These are phyloP conservation scores for Andrena dorsata DNA, from an alignment of 2,888 invertebrate species.

Conservation along the genomic window DNA sequence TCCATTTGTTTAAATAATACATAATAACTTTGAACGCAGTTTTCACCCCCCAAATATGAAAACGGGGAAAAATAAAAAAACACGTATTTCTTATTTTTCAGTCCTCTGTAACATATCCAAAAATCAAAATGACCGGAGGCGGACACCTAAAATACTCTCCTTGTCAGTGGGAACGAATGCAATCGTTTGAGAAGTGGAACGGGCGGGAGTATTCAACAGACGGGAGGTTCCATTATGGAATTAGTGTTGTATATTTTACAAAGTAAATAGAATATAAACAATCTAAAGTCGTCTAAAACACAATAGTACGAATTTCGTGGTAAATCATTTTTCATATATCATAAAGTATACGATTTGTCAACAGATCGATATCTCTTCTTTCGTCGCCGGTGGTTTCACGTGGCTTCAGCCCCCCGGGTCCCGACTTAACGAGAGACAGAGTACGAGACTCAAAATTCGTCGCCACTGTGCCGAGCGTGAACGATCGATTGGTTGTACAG, in stretches of 20 bases:
- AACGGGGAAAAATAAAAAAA: no score
- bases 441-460: constrained; percentile 61
- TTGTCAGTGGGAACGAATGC: background rate
- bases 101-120: no score
- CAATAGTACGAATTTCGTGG: constrained; percentile 81
- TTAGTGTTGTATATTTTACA: constrained; percentile 84
- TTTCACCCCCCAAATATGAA: no score
- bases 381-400: constrained; percentile 55
- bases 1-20: no score
- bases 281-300: constrained; percentile 83
- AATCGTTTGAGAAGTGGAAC: no score
- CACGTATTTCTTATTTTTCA: no score
- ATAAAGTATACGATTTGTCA: constrained; percentile 83
- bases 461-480: constrained; percentile 59
- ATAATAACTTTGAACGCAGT: no score
- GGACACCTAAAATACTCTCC: no score
- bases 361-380: constrained; percentile 76
- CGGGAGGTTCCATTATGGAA: constrained; percentile 71
- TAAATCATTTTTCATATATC: constrained; percentile 77
- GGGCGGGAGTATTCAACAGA: constrained; percentile 16
- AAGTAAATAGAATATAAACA: constrained; percentile 85
- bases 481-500: constrained; percentile 48
- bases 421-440: constrained; percentile 66
- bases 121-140: no score
- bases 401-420: constrained; percentile 41